Evolutionary conservation across 1,140 invertebrate genomes (phyloP).

Genomic region (Papilio helenus): DNA sequence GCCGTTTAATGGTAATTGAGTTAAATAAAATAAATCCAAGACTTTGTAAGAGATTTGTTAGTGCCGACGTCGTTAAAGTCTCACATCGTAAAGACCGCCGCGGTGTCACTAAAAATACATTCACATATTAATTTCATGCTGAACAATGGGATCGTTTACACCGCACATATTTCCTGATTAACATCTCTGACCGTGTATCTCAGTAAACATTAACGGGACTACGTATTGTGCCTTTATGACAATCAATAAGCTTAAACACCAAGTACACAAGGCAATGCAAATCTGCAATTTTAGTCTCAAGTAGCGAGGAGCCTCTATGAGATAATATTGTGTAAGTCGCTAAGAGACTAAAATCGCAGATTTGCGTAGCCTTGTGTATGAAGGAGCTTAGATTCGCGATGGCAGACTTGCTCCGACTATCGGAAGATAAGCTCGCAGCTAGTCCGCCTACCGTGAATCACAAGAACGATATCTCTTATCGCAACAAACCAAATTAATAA

Average conservation of each 20-base stretch:
- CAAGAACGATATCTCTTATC: not conserved
- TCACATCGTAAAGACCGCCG: slow-evolving; percentile 14
- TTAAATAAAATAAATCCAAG: too few relatives aligned
- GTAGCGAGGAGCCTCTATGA: too few relatives aligned
- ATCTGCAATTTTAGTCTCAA: too few relatives aligned
- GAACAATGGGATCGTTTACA: not conserved
- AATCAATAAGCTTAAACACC: not conserved
- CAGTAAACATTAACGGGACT: not conserved
- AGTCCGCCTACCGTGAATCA: not conserved
- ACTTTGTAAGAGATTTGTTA: too few relatives aligned
- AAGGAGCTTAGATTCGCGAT: too few relatives aligned
- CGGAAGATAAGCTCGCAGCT: not conserved
- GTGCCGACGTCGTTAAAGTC: not conserved
- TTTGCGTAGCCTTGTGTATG: too few relatives aligned
- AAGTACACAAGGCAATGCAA: too few relatives aligned
- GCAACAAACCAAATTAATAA: not conserved
- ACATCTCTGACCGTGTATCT: not conserved
- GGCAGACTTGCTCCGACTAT: not conserved
- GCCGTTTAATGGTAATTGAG: too few relatives aligned
- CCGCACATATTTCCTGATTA: not conserved
- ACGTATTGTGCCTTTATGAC: too few relatives aligned
- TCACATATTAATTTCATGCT: not conserved
- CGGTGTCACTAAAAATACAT: slow-evolving; percentile 21
- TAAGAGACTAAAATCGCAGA: too few relatives aligned
- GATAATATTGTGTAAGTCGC: too few relatives aligned